These are phyloP conservation scores for Craseonycteris thonglongyai DNA, from an alignment of 2,113 vertebrate species.

Conservation along the genomic window DNA sequence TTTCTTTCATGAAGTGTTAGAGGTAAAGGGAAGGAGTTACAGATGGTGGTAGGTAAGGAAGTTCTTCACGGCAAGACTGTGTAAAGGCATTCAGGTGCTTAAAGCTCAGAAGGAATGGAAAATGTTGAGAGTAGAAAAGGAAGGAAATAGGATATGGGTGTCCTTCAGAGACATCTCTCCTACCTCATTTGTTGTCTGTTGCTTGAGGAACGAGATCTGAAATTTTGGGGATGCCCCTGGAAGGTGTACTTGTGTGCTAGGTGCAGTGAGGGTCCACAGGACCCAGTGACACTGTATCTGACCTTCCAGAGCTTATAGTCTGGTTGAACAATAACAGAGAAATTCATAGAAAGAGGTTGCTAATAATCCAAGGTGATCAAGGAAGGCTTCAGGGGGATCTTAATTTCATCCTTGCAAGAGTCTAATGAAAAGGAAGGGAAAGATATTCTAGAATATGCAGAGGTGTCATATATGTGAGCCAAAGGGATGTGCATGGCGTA, in stretches of 20 bases:
- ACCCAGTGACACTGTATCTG: background rate
- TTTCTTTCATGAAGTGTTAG: background rate
- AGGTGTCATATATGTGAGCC: background rate
- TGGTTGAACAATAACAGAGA: background rate
- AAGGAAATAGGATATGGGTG: background rate
- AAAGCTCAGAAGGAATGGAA: background rate
- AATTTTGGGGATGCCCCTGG: background rate
- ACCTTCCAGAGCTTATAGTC: background rate
- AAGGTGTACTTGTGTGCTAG: background rate
- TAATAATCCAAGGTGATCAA: background rate
- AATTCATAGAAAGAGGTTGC: background rate
- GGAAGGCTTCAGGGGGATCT: background rate
- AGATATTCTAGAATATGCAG: background rate
- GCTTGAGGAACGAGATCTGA: background rate
- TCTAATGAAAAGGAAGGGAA: background rate
- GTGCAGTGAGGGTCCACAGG: background rate
- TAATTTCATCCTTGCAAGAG: background rate
- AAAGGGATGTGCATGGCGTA: background rate
- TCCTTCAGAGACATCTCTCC: background rate
- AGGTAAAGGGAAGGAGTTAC: background rate
- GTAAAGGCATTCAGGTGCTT: background rate
- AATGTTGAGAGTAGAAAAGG: background rate
- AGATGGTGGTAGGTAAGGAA: background rate
- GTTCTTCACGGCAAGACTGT: background rate
- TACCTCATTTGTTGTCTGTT: background rate